Conservation (phyloP, 2,797 vertebrate species). For the Callimico goeldii region DNA sequence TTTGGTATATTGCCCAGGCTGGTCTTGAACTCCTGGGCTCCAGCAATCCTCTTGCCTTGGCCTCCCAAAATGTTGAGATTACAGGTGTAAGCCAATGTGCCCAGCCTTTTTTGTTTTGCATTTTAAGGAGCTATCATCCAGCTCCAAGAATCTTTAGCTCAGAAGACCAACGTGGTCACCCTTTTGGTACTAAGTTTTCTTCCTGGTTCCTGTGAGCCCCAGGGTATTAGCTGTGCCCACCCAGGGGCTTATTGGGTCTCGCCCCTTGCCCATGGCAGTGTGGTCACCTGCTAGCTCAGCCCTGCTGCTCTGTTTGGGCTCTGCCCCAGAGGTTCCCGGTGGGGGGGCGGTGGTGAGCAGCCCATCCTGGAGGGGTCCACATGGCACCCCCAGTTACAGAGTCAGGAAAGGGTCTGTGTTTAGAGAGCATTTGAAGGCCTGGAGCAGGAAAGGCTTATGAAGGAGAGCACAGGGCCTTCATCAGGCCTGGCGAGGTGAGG, state of each 20-base stretch:
- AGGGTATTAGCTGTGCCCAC: background rate
- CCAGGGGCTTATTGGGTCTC: background rate
- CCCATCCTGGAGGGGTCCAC: background rate
- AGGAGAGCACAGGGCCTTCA: background rate
- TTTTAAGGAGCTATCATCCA: background rate
- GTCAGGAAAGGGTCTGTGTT: rapidly evolving
- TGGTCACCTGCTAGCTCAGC: background rate
- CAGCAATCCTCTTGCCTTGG: no score
- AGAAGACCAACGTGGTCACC: background rate
- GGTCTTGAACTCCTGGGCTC: no score
- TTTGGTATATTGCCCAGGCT: no score
- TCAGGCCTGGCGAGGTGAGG: background rate
- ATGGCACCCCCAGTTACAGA: background rate
- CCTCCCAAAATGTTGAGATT: background rate
- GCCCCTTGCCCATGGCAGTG: background rate
- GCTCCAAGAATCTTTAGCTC: background rate
- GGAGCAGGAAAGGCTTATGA: background rate
- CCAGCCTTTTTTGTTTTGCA: background rate
- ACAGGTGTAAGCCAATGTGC: background rate
- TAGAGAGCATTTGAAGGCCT: background rate
- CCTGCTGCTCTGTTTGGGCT: background rate
- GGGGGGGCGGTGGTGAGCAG: no score
- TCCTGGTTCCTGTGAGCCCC: background rate
- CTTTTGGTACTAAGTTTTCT: background rate
- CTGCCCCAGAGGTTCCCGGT: background rate